These are phyloP conservation scores for Ophion slaviceki DNA, from an alignment of 2,888 invertebrate genomes.

Conservation along the genomic window DNA sequence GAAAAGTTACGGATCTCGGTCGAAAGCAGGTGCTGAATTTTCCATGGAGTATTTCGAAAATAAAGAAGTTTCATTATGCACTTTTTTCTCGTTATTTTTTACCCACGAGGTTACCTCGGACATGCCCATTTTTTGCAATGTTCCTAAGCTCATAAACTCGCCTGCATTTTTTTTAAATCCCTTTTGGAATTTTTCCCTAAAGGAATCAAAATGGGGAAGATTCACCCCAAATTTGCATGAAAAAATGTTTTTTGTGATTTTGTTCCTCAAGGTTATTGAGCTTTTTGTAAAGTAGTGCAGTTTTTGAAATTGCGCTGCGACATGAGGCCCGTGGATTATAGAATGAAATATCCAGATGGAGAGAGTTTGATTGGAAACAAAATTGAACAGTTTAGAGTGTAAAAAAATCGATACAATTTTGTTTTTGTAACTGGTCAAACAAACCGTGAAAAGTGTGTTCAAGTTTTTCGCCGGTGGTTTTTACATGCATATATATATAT, in stretches of 20 bases:
- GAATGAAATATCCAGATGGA: too few species aligned
- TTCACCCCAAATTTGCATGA: neutral
- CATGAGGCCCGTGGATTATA: too few species aligned
- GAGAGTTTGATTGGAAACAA: neutral
- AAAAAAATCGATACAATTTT: neutral
- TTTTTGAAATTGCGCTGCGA: neutral
- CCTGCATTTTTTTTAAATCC: too few species aligned
- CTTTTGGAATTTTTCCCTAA: too few species aligned
- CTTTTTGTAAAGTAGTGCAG: neutral
- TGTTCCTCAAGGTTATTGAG: neutral
- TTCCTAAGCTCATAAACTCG: too few species aligned
- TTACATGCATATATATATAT: slow-evolving; percentile 6
- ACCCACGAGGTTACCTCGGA: too few species aligned
- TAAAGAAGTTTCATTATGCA: neutral
- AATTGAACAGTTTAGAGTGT: neutral
- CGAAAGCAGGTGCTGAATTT: neutral
- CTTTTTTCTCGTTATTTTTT: neutral
- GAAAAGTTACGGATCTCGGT: neutral
- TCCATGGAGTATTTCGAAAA: neutral
- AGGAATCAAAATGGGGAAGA: neutral
- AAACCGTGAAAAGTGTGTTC: neutral
- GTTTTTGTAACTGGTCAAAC: neutral
- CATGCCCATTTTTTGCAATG: too few species aligned
- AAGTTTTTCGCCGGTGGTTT: neutral
- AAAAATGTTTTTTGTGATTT: neutral